phyloP scores from a whole-genome alignment of 2,797 vertebrate species.

The Lateolabrax maculatus region DNA sequence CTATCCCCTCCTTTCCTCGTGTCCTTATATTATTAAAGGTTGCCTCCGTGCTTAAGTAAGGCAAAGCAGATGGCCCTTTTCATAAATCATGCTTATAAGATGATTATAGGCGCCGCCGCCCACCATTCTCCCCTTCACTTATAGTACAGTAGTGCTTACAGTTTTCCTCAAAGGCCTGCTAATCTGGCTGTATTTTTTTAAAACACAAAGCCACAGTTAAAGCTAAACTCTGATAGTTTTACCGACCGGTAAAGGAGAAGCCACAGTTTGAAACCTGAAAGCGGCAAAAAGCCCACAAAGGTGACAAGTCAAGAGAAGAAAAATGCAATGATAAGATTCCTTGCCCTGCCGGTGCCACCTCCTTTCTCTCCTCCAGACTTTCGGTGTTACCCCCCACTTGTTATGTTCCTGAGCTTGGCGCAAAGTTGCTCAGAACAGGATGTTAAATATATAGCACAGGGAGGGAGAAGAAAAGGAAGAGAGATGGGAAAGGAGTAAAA shows the following conservation, averaged over 20 bases:
- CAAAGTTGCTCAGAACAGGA: slow-evolving; percentile 95
- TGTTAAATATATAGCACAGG: slow-evolving; percentile 94
- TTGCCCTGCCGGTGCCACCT: slow-evolving; percentile 22
- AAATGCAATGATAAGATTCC: slow-evolving; percentile 34
- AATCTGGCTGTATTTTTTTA: slow-evolving; percentile 55
- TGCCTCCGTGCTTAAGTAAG: slow-evolving; percentile 85
- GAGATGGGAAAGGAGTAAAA: slow-evolving; percentile 71
- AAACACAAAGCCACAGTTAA: slow-evolving; percentile 17
- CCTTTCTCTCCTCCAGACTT: slow-evolving; percentile 40
- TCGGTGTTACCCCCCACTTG: slow-evolving; percentile 62
- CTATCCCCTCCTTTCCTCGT: slow-evolving; percentile 60
- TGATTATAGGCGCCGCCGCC: slow-evolving; percentile 80
- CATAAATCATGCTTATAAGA: slow-evolving; percentile 88
- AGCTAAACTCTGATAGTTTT: slow-evolving; percentile 49
- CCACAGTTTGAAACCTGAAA: slow-evolving; percentile 22
- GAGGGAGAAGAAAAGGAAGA: slow-evolving; percentile 69
- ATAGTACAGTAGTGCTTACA: slow-evolving; percentile 57
- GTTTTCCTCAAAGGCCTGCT: slow-evolving; percentile 56
- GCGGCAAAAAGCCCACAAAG: slow-evolving; percentile 9
- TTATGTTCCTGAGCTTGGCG: slow-evolving; percentile 82
- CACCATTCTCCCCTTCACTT: slow-evolving; percentile 67
- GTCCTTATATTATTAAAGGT: slow-evolving; percentile 89
- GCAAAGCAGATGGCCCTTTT: slow-evolving; percentile 88
- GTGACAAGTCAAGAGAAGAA: slow-evolving; percentile 40
- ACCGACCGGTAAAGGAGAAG: slow-evolving; percentile 14